Evolutionary conservation across 2,113 vertebrate genomes (phyloP).

Genomic region (Pseudopipra pipra): DNA sequence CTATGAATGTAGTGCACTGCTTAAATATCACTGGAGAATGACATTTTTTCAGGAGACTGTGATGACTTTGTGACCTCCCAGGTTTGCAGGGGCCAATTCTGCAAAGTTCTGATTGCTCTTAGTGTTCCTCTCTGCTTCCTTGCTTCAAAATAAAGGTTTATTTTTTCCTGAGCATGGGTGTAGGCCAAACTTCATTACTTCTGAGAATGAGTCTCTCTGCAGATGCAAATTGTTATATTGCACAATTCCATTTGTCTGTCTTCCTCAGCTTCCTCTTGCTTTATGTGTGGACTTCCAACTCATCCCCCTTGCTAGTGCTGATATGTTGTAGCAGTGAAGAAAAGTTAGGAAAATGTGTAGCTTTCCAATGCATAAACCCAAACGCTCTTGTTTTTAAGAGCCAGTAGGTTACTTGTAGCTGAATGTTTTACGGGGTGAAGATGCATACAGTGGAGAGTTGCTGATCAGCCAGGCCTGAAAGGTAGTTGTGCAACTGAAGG

Average conservation of each 20-base stretch:
- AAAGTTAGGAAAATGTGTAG: neutral
- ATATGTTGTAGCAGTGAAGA: neutral
- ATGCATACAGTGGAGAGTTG: accelerated
- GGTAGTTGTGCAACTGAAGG: neutral
- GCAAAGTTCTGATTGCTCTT: neutral
- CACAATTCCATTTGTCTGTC: neutral
- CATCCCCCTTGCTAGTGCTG: neutral
- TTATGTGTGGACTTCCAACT: neutral
- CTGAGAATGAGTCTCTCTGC: neutral
- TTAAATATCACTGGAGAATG: neutral
- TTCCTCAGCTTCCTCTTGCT: neutral
- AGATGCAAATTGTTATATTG: neutral
- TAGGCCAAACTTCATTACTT: neutral
- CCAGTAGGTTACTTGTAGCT: neutral
- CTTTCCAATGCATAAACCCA: neutral
- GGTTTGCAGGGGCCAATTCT: neutral
- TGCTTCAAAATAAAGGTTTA: neutral
- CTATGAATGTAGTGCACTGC: neutral
- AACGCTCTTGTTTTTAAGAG: neutral
- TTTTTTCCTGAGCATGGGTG: neutral
- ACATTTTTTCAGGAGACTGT: neutral
- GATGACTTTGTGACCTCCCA: neutral
- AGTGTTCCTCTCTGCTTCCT: neutral
- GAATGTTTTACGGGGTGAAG: neutral
- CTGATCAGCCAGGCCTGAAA: neutral